Evolutionary conservation across 2,113 vertebrate species (phyloP).

Genomic region (Elanoides forficatus): DNA sequence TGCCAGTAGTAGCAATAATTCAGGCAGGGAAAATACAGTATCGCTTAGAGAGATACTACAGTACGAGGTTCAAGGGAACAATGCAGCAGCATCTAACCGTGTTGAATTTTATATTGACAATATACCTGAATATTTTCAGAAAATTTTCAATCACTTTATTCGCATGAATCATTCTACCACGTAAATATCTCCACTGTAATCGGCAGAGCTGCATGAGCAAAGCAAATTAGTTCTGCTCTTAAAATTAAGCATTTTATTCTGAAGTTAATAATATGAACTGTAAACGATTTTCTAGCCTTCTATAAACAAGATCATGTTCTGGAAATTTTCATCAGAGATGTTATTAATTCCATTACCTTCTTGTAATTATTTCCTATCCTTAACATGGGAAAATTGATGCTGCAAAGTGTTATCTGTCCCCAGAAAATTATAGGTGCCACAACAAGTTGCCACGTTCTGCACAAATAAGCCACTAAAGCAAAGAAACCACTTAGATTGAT

Average conservation of each 20-base stretch:
- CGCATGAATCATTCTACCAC: neutral
- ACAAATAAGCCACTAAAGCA: constrained; percentile 7
- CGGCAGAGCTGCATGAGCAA: neutral
- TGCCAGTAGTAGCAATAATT: neutral
- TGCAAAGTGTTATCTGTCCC: neutral
- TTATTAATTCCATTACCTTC: neutral
- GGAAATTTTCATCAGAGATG: neutral
- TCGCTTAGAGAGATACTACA: rapidly evolving
- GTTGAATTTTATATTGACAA: neutral
- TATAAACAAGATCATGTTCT: neutral
- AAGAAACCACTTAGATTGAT: neutral
- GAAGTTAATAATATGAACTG: neutral
- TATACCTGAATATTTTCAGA: neutral
- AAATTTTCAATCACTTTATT: neutral
- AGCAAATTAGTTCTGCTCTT: neutral
- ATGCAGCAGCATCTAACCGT: neutral
- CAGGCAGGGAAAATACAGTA: neutral
- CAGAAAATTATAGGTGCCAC: constrained; percentile 9
- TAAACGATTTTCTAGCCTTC: neutral
- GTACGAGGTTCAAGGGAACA: neutral
- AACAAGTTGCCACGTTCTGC: neutral
- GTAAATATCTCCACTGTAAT: neutral
- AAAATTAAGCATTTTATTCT: neutral
- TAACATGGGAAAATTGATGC: neutral
- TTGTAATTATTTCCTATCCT: neutral